Evolutionary conservation across 2,113 vertebrate genomes (phyloP), one percentile per base, ranked within the genome.

Genomic region (Cryptoleucopteryx plumbea): DNA sequence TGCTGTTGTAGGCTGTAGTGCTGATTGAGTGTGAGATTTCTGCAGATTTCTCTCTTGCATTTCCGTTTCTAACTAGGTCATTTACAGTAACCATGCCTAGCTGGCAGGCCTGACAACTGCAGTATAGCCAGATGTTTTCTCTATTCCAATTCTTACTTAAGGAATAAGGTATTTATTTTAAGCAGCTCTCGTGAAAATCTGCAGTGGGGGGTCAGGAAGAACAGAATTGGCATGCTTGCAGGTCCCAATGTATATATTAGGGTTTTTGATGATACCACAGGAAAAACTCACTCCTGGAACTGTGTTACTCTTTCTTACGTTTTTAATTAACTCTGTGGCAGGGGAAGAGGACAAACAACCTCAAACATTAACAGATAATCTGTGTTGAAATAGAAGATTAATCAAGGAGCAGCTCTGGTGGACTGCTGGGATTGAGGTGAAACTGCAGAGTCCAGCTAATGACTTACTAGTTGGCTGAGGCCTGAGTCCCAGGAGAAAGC

Each of bases 31-130:
- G 38, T 38, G 92, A 93, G 81, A 67, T 79, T 42, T 10, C 70
- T 85, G 78, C 73, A 61, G 92, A 61, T 53, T 52, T n/a, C 42
- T 26, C 7, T 2, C 18, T 7, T 32, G 11, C 45, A 20, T 86
- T 93, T 78, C 82, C 77, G n/a, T 88, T 18, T 74, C 80, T 75
- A 96, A 91, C 52, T 42, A 48, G 90, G 73, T 93, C 93, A 89
- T 14, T 87, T 17, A 14, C 59, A 90, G 87, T 43, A 43, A 29
- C 82, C 40, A 3, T 19, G 74, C 68, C 53, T 74, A 72, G 22
- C 45, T 88, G 59, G 80, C 61, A 45, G 53, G 53, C 16, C 81
- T 38, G 53, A 20, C 40, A 40, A 43, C 52, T 65, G 88, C 65
- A 58, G 45, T 15, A 34, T 14, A 75, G 4, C 59, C 74, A 48